These are phyloP conservation scores for Pheosia tremula DNA, from an alignment of 2,888 invertebrate genomes.

Conservation along the genomic window DNA sequence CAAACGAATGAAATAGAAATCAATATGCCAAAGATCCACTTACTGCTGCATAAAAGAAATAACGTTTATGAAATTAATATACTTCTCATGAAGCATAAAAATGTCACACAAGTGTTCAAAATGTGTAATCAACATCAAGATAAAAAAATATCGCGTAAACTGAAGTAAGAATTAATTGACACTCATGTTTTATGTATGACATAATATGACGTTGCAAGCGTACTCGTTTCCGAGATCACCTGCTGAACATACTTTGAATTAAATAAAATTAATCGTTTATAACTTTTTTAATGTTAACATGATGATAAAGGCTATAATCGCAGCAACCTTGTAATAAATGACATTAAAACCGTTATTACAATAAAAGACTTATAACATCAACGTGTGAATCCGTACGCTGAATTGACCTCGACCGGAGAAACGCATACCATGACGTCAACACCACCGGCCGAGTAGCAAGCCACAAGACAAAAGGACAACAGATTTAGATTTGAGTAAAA, in stretches of 20 bases:
- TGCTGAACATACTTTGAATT: conserved; percentile 14
- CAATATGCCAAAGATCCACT: too few relatives aligned
- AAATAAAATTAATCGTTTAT: background rate
- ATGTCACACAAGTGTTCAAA: background rate
- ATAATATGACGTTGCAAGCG: conserved; percentile 1
- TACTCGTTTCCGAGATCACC: conserved; percentile 20
- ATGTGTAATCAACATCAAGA: conserved; percentile 5
- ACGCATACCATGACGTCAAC: conserved; percentile 54
- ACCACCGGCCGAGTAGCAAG: conserved; percentile 32
- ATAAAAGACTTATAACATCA: background rate
- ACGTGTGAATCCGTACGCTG: conserved; percentile 17
- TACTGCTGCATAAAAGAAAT: background rate
- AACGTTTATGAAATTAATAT: background rate
- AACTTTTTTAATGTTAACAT: background rate
- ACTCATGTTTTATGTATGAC: conserved; percentile 20
- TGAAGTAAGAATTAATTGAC: conserved; percentile 22
- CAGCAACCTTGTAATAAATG: background rate
- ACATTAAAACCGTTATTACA: background rate
- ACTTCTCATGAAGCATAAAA: too few relatives aligned
- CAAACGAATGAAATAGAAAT: conserved; percentile 24
- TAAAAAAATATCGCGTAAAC: conserved; percentile 20
- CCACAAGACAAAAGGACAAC: conserved; percentile 19
- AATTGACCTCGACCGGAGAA: conserved; percentile 50
- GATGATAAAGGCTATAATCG: background rate
- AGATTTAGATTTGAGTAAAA: conserved; percentile 1